These are phyloP conservation scores for Eupithecia tripunctaria DNA, from an alignment of 2,888 invertebrate genomes.

Conservation along the genomic window DNA sequence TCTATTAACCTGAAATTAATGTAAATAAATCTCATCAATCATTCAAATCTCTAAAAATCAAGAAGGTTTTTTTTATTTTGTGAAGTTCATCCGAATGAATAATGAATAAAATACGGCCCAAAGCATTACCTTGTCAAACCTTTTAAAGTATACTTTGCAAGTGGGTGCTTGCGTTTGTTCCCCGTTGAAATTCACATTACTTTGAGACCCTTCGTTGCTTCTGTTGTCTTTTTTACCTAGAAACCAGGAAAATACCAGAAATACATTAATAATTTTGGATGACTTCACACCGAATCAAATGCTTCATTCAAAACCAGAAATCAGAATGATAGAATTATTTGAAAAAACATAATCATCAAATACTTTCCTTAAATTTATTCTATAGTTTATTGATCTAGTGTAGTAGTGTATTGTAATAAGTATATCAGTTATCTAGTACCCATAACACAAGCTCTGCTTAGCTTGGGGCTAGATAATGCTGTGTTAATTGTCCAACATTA, in stretches of 20 bases:
- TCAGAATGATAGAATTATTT: no score
- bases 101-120: slow-evolving; percentile 26
- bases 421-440: no score
- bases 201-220: slow-evolving; percentile 73
- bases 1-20: slow-evolving; percentile 87
- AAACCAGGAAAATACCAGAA: slow-evolving; percentile 35
- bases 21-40: background rate
- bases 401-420: no score
- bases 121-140: slow-evolving; percentile 73
- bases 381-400: no score
- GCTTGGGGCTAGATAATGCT: no score
- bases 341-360: no score
- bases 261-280: no score
- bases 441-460: no score
- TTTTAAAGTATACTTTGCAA: slow-evolving; percentile 70
- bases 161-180: slow-evolving; percentile 85
- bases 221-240: slow-evolving; percentile 72
- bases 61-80: background rate
- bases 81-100: background rate
- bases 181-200: slow-evolving; percentile 62
- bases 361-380: no score
- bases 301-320: no score
- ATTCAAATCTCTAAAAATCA: background rate
- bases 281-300: no score
- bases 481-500: no score